Conservation (phyloP, 1,140 invertebrate species). For the Drosophila takahashii region DNA sequence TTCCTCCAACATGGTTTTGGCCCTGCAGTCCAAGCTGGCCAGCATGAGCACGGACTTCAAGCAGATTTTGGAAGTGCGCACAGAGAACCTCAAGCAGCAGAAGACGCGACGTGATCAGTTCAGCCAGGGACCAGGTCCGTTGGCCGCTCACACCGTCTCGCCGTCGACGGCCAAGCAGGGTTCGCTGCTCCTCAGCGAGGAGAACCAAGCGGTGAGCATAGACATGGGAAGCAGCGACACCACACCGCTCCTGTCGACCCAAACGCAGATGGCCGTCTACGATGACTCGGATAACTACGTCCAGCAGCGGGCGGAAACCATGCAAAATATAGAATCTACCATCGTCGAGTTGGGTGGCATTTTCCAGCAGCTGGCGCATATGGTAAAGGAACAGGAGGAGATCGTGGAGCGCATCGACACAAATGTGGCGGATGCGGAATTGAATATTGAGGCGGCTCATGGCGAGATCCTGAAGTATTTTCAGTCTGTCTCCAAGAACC, state of each 20-base stretch:
- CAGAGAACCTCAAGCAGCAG: slow-evolving; percentile 98
- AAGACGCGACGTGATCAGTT: slow-evolving; percentile 97
- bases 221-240: slow-evolving; percentile 88
- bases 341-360: slow-evolving; percentile 99
- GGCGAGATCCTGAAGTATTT: slow-evolving; percentile 99
- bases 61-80: slow-evolving; percentile 94
- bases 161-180: slow-evolving; percentile 88
- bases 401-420: slow-evolving; percentile 98
- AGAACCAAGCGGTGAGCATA: slow-evolving; percentile 91
- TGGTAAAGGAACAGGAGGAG: slow-evolving; percentile 99
- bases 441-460: slow-evolving; percentile 99
- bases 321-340: slow-evolving; percentile 99
- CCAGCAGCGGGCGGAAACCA: slow-evolving; percentile 96
- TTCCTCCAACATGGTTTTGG: slow-evolving; percentile 97
- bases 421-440: slow-evolving; percentile 97
- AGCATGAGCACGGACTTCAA: slow-evolving; percentile 99
- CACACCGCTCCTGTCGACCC: slow-evolving; percentile 57
- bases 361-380: slow-evolving; percentile 98
- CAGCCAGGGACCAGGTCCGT: slow-evolving; percentile 88
- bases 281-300: slow-evolving; percentile 96
- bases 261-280: slow-evolving; percentile 89
- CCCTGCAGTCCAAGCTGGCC: slow-evolving; percentile 97
- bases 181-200: slow-evolving; percentile 86
- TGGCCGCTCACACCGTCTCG: slow-evolving; percentile 89
- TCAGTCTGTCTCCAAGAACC: slow-evolving; percentile 97